phyloP scores from a whole-genome alignment of 2,888 invertebrate genomes.

The Microchrysa polita region DNA sequence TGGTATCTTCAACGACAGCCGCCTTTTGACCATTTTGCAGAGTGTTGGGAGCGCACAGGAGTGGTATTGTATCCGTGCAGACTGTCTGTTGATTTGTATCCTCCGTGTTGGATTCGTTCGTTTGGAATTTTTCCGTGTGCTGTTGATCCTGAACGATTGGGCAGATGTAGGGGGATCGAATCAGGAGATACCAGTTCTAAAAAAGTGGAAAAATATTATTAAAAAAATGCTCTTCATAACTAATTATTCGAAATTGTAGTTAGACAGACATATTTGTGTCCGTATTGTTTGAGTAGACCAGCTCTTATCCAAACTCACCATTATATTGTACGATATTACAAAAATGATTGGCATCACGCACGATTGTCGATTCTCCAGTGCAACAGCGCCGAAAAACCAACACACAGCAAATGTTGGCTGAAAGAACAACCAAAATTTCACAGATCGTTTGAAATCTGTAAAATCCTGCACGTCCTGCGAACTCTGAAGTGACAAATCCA shows the following conservation, averaged over 20 bases:
- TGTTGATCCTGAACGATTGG: constrained; percentile 50
- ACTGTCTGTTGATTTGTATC: constrained; percentile 46
- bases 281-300: not conserved
- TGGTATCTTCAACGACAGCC: constrained; percentile 47
- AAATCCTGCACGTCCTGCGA: constrained; percentile 65
- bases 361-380: constrained; percentile 74
- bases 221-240: not conserved
- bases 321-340: constrained; percentile 67
- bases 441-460: constrained; percentile 69
- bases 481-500: constrained; percentile 66
- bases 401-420: constrained; percentile 77
- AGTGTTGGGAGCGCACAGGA: constrained; percentile 49
- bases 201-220: not conserved
- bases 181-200: constrained; percentile 51
- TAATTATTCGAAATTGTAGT: no score
- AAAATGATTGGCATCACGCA: constrained; percentile 71
- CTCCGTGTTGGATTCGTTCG: constrained; percentile 46
- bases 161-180: constrained; percentile 49
- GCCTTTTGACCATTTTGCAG: constrained; percentile 41
- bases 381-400: constrained; percentile 79
- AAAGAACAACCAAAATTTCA: constrained; percentile 72
- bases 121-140: constrained; percentile 49
- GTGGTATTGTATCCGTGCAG: constrained; percentile 52
- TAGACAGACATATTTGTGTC: no score
- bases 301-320: constrained; percentile 66